Conservation (phyloP, 2,888 invertebrate species). For the Tribolium freemani region DNA sequence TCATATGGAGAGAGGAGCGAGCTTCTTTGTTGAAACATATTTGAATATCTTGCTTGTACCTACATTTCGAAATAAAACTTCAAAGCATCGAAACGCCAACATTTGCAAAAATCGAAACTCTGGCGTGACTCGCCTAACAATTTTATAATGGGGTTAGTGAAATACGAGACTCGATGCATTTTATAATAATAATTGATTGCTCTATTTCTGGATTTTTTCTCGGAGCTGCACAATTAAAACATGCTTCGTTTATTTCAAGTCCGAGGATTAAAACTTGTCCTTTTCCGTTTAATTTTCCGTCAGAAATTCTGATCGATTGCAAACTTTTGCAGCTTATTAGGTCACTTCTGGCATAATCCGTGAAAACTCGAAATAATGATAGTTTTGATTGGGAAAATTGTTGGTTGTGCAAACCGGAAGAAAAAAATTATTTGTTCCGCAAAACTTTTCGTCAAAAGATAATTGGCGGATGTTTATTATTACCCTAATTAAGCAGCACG, state of each 20-base stretch:
- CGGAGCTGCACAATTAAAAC: not conserved
- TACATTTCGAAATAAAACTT: not conserved
- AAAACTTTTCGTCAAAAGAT: constrained; percentile 22
- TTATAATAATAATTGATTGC: no score
- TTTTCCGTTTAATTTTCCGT: constrained; percentile 7
- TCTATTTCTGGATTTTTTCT: not conserved
- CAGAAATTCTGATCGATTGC: constrained; percentile 19
- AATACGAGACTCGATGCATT: no score
- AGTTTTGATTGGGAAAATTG: constrained; percentile 6
- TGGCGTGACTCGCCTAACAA: no score
- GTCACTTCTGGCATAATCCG: constrained; percentile 7
- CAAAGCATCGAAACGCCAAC: not conserved
- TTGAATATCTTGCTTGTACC: no score
- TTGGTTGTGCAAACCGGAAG: constrained; percentile 14
- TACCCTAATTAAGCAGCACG: constrained; percentile 34
- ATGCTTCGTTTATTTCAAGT: constrained; percentile 17
- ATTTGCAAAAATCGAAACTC: no score
- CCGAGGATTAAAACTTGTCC: constrained; percentile 18
- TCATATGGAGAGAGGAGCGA: not conserved
- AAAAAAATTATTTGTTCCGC: constrained; percentile 20
- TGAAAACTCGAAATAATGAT: not conserved
- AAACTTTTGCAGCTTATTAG: constrained; percentile 25
- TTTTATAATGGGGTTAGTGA: no score
- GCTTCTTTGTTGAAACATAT: not conserved
- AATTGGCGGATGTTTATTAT: constrained; percentile 38